Evolutionary conservation across 2,888 invertebrate genomes (phyloP).

Genomic region (Auanema freiburgensis): DNA sequence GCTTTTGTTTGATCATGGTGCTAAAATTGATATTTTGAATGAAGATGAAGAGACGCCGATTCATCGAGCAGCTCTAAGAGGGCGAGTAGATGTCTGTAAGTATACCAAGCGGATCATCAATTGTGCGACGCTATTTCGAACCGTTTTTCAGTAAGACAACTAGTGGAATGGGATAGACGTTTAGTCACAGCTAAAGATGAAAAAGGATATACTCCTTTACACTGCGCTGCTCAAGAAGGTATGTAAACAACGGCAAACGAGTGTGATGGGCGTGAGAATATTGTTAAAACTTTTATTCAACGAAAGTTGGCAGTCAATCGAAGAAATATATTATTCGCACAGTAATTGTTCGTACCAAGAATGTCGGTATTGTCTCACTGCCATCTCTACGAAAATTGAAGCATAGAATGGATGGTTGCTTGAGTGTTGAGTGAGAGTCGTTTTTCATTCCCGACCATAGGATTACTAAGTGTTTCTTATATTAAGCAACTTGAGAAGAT

Average conservation of each 20-base stretch:
- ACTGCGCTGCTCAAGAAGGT: slow-evolving; percentile 66
- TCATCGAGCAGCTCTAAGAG: slow-evolving; percentile 67
- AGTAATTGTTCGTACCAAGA: too few relatives aligned
- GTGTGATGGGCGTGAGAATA: too few relatives aligned
- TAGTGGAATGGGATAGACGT: slow-evolving; percentile 42
- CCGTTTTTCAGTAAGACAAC: slow-evolving; percentile 25
- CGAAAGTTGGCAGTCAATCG: too few relatives aligned
- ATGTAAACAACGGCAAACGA: slow-evolving; percentile 6
- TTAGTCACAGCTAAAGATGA: slow-evolving; percentile 39
- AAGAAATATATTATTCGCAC: too few relatives aligned
- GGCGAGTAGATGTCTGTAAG: slow-evolving; percentile 43
- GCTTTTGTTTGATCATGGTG: slow-evolving; percentile 65
- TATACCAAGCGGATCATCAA: not conserved
- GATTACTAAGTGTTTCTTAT: too few relatives aligned
- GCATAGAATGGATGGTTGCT: too few relatives aligned
- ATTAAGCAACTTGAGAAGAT: too few relatives aligned
- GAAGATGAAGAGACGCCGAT: slow-evolving; percentile 68
- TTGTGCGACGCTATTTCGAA: not conserved
- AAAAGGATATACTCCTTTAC: slow-evolving; percentile 66
- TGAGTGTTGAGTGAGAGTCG: too few relatives aligned
- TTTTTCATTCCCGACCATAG: too few relatives aligned
- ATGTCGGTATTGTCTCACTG: too few relatives aligned
- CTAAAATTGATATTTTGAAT: slow-evolving; percentile 66
- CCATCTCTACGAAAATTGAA: too few relatives aligned
- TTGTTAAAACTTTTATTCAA: too few relatives aligned